These are phyloP conservation scores for Daboia siamensis DNA, from an alignment of 2,113 vertebrate genomes.

Conservation along the genomic window DNA sequence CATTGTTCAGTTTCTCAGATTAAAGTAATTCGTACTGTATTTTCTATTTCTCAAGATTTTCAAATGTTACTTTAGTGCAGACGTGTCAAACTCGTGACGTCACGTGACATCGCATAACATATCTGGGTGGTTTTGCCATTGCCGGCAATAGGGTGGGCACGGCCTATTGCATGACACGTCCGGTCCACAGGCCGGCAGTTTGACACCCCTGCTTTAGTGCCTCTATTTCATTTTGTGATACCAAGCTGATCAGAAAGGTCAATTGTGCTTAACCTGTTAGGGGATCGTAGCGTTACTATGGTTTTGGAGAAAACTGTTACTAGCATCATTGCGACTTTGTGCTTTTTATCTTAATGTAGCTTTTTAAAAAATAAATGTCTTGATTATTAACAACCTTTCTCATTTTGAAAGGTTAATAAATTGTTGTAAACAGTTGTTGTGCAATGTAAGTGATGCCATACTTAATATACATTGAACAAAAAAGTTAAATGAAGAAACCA, in stretches of 20 bases:
- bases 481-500: no score
- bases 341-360: neutral
- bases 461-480: neutral
- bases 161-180: no score
- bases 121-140: no score
- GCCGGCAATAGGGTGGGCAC: no score
- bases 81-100: no score
- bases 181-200: no score
- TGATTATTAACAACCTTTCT: neutral
- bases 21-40: neutral
- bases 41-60: neutral
- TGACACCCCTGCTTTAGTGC: neutral
- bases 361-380: rapidly evolving
- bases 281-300: neutral
- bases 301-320: neutral
- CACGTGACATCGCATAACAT: no score
- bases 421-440: neutral
- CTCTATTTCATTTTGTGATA: neutral
- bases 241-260: neutral
- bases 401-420: neutral
- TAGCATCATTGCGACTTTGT: neutral
- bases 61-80: no score
- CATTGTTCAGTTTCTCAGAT: neutral
- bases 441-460: neutral
- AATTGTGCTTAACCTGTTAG: neutral